These are phyloP conservation scores for Myotis pilosus DNA, from an alignment of 2,797 vertebrate genomes.

Conservation along the genomic window DNA sequence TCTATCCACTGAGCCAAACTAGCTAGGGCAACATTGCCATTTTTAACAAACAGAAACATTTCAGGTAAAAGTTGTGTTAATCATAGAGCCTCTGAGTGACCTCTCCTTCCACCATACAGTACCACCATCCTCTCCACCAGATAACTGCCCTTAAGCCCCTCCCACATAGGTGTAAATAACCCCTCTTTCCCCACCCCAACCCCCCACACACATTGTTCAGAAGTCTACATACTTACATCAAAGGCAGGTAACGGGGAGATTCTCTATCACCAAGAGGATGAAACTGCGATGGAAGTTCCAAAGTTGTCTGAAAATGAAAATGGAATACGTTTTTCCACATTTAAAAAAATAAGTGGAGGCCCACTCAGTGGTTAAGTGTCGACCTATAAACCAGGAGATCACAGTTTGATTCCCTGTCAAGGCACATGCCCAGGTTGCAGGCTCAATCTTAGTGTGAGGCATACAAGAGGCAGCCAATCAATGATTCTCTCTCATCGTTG, in stretches of 20 bases:
- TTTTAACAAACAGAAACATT: slow-evolving; percentile 10
- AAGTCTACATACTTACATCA: background rate
- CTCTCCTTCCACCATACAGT: background rate
- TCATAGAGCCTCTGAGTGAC: background rate
- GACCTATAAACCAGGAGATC: no score
- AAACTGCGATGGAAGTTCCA: background rate
- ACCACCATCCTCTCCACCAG: background rate
- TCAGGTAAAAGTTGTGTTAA: background rate
- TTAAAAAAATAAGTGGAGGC: background rate
- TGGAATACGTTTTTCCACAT: background rate
- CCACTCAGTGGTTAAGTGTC: no score
- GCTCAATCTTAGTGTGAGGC: no score
- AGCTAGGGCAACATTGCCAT: background rate
- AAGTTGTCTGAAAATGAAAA: background rate
- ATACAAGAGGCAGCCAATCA: no score
- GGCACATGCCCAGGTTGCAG: no score
- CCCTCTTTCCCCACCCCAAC: rapidly evolving
- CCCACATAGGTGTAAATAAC: background rate
- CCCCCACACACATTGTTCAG: no score
- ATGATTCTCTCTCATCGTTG: no score
- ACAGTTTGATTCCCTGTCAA: no score
- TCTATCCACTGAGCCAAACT: no score
- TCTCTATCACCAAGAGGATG: background rate
- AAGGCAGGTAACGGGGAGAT: background rate
- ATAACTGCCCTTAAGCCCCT: background rate